A percentile compares a stretch with the other conserved stretches of the same genome.
Conservation (phyloP, 2,888 invertebrate genomes). For the Spisula solida region DNA sequence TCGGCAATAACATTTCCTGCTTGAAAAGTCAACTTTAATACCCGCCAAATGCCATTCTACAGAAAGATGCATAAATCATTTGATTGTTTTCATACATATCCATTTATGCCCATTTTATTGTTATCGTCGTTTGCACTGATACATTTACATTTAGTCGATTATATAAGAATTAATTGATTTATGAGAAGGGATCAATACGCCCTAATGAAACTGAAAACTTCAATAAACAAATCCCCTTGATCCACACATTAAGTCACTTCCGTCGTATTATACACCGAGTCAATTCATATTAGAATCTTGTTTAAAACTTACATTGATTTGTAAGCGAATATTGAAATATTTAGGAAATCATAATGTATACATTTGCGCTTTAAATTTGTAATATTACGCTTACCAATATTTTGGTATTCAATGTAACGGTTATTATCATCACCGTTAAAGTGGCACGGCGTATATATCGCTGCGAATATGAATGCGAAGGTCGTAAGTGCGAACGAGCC, state of each 20-base stretch:
- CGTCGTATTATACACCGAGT: not conserved
- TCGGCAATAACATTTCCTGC: not conserved
- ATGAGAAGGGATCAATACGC: slow-evolving; percentile 16
- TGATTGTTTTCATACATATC: slow-evolving; percentile 4
- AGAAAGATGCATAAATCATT: slow-evolving; percentile 11
- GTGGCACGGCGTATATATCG: too few relatives aligned
- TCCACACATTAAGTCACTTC: slow-evolving; percentile 27
- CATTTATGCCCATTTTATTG: slow-evolving; percentile 23
- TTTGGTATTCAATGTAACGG: too few relatives aligned
- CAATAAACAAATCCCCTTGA: slow-evolving; percentile 31
- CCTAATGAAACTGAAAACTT: slow-evolving; percentile 30
- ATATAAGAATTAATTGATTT: slow-evolving; percentile 40
- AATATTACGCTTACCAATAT: too few relatives aligned
- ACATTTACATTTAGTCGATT: slow-evolving; percentile 6
- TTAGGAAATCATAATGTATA: not conserved
- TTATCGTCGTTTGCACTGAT: slow-evolving; percentile 6
- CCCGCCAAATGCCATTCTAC: not conserved
- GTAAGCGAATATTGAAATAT: not conserved
- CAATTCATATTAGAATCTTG: slow-evolving; percentile 10
- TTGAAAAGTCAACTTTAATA: not conserved
- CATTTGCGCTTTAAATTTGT: too few relatives aligned
- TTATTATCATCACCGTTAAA: too few relatives aligned
- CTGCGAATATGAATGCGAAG: too few relatives aligned
- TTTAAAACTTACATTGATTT: slow-evolving; percentile 10
- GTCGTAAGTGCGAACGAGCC: too few relatives aligned